Conservation (phyloP, 2,888 invertebrate species). For the Ceramica pisi region DNA sequence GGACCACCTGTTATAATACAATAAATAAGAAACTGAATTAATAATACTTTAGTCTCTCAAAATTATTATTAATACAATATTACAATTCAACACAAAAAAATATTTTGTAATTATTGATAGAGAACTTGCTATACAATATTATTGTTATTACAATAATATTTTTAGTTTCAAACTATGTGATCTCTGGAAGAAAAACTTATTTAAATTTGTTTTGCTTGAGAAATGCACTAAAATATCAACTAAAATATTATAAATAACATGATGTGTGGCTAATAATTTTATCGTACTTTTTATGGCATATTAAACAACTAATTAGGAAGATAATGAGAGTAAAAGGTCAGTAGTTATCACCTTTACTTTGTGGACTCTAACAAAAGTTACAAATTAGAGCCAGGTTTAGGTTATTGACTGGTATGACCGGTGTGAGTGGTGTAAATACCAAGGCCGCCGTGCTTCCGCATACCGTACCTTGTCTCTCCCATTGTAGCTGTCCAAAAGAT, state of each 20-base stretch:
- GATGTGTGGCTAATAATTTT: not conserved
- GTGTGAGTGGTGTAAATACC: conserved; percentile 71
- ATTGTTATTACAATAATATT: too few species aligned
- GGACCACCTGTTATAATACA: conserved; percentile 91
- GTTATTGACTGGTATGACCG: conserved; percentile 72
- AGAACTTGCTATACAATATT: too few species aligned
- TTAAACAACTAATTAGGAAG: conserved; percentile 2
- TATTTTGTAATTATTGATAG: too few species aligned
- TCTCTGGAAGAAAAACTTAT: too few species aligned
- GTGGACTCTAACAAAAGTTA: conserved; percentile 10
- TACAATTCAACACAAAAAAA: too few species aligned
- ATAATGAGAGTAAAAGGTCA: conserved; percentile 32
- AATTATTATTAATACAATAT: too few species aligned
- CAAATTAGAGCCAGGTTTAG: conserved; percentile 62
- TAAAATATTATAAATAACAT: too few species aligned
- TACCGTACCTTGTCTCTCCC: conserved; percentile 95
- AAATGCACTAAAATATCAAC: too few species aligned
- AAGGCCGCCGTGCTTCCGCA: conserved; percentile 80
- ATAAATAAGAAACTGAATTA: not conserved
- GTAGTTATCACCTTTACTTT: conserved; percentile 19
- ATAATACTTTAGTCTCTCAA: not conserved
- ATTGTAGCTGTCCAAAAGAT: conserved; percentile 94
- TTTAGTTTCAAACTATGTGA: too few species aligned
- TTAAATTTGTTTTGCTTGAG: too few species aligned
- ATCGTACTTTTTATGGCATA: not conserved